Evolutionary conservation across 2,113 vertebrate genomes (phyloP).

Genomic region (Corythaeola cristata): DNA sequence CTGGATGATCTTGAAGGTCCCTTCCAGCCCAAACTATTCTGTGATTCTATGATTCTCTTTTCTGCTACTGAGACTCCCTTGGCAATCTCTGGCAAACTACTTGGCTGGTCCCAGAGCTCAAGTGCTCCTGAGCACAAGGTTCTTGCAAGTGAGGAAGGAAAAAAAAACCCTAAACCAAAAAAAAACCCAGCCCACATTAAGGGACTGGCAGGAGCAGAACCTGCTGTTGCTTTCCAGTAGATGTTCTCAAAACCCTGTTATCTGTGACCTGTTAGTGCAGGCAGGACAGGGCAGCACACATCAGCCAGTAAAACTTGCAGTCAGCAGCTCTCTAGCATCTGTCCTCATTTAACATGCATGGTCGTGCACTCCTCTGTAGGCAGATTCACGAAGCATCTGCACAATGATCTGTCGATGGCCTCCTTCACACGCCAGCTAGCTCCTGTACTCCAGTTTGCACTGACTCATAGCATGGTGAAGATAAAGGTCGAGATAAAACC

Average conservation of each 20-base stretch:
- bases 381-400: neutral
- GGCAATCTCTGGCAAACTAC: neutral
- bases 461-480: fast-evolving
- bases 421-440: neutral
- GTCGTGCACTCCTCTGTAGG: neutral
- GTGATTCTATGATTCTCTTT: neutral
- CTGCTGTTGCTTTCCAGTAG: neutral
- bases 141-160: neutral
- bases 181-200: neutral
- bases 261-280: neutral
- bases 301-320: neutral
- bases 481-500: neutral
- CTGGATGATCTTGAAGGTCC: too few species aligned
- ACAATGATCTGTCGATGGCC: neutral
- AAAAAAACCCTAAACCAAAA: neutral
- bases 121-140: neutral
- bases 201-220: neutral
- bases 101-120: neutral
- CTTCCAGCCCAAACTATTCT: too few species aligned
- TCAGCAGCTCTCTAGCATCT: neutral
- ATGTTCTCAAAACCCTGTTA: neutral
- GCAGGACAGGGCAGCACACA: neutral
- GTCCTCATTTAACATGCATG: neutral
- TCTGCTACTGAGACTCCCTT: neutral
- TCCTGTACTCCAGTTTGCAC: neutral